Conservation (phyloP, 1,140 invertebrate species). For the Drosophila jambulina region DNA sequence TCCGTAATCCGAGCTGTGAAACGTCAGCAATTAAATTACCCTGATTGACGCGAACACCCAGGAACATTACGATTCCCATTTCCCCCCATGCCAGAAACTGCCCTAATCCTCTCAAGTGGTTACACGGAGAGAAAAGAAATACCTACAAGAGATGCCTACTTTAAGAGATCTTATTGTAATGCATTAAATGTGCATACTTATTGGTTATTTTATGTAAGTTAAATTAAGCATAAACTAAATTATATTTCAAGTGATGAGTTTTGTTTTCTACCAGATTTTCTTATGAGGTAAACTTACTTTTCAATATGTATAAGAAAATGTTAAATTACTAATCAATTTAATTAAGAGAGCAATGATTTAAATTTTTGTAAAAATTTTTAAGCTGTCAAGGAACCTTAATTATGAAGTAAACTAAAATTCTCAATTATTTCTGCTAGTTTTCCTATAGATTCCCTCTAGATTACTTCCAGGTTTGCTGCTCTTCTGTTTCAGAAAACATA, state of each 20-base stretch:
- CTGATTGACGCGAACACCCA: conserved; percentile 84
- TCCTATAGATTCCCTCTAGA: too few species aligned
- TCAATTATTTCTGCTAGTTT: not conserved
- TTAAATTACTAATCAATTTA: too few species aligned
- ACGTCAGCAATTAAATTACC: conserved; percentile 54
- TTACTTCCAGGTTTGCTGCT: not conserved
- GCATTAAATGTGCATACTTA: not conserved
- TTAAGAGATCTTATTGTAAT: not conserved
- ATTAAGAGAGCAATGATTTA: too few species aligned
- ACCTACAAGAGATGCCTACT: not conserved
- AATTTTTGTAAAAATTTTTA: too few species aligned
- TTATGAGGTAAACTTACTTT: too few species aligned
- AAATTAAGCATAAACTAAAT: not conserved
- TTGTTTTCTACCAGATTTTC: too few species aligned
- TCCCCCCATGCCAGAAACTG: conserved; percentile 1
- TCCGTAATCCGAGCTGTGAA: conserved; percentile 61
- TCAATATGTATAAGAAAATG: too few species aligned
- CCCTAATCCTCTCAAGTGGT: conserved; percentile 34
- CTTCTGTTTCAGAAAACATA: accelerated
- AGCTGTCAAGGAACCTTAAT: too few species aligned
- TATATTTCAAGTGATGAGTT: too few species aligned
- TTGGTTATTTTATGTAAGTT: too few species aligned
- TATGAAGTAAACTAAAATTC: too few species aligned
- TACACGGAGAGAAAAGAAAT: not conserved
- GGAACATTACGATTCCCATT: conserved; percentile 16